These are phyloP conservation scores for Notarius lentiginosus DNA, from an alignment of 2,113 vertebrate genomes.

Conservation along the genomic window DNA sequence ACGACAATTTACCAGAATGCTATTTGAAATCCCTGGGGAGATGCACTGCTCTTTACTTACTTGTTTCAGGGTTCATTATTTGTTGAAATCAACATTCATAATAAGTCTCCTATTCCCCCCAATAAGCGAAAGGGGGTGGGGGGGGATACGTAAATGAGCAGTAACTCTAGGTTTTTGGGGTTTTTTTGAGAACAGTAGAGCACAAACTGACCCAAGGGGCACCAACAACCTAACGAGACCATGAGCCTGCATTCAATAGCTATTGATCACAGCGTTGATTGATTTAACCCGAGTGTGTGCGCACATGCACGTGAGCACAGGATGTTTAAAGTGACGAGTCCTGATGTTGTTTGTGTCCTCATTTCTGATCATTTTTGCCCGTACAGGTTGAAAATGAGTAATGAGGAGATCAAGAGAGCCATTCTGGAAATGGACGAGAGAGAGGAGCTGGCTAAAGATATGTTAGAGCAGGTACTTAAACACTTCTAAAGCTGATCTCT, in stretches of 20 bases:
- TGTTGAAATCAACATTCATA: no score
- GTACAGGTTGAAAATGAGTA: conserved; percentile 90
- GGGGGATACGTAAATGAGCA: no score
- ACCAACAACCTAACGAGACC: conserved; percentile 8
- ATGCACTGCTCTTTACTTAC: no score
- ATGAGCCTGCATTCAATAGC: not conserved
- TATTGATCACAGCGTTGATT: conserved; percentile 27
- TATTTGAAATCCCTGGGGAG: no score
- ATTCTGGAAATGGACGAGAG: conserved; percentile 98
- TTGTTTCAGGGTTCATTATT: no score
- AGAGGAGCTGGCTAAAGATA: conserved; percentile 97
- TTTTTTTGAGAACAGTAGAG: not conserved
- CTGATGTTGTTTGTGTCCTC: not conserved
- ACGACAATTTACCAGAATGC: no score
- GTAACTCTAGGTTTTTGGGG: no score
- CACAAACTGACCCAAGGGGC: not conserved
- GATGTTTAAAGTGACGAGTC: not conserved
- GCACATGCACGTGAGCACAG: not conserved
- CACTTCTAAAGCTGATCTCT: not conserved
- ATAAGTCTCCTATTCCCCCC: no score
- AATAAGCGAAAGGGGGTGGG: no score
- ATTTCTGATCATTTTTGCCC: not conserved
- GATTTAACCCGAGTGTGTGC: no score
- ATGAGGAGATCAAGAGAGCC: conserved; percentile 96
- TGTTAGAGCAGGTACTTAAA: conserved; percentile 90